A percentile compares a stretch with the other conserved stretches of the same genome.
These are phyloP conservation scores for Corythornis madagascariensis DNA, from an alignment of 2,113 vertebrate genomes.

Conservation along the genomic window DNA sequence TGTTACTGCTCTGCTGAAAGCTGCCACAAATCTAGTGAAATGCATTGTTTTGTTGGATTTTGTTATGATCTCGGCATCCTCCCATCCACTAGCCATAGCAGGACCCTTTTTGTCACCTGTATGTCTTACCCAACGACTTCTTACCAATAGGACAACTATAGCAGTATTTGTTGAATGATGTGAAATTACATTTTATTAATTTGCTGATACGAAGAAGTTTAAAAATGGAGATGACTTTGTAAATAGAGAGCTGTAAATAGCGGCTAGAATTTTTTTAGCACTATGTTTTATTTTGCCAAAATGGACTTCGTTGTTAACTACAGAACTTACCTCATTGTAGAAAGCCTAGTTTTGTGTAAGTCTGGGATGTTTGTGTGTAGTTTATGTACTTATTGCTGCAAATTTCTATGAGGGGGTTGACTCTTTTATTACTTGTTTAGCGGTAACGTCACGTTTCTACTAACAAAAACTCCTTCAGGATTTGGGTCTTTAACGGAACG, in stretches of 20 bases:
- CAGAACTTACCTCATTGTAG: conserved; percentile 64
- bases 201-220: conserved; percentile 40
- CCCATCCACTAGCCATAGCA: conserved; percentile 70
- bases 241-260: conserved; percentile 62
- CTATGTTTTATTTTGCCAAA: conserved; percentile 50
- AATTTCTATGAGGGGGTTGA: conserved; percentile 91
- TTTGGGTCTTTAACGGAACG: conserved; percentile 77
- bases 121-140: conserved; percentile 54
- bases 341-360: conserved; percentile 73
- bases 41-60: conserved; percentile 67
- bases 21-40: conserved; percentile 64
- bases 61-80: conserved; percentile 67
- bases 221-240: conserved; percentile 46
- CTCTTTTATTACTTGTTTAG: conserved; percentile 99
- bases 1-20: conserved; percentile 54
- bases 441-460: conserved; percentile 99
- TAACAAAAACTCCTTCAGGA: conserved; percentile 86
- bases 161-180: conserved; percentile 39
- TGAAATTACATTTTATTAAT: conserved; percentile 35
- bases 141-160: conserved; percentile 44
- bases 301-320: conserved; percentile 56
- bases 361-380: conserved; percentile 74
- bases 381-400: conserved; percentile 75
- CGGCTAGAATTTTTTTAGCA: conserved; percentile 37
- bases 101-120: conserved; percentile 70